Evolutionary conservation across 2,113 vertebrate species (phyloP), one percentile per base, ranked within the genome.

Genomic region (Alosa alosa): DNA sequence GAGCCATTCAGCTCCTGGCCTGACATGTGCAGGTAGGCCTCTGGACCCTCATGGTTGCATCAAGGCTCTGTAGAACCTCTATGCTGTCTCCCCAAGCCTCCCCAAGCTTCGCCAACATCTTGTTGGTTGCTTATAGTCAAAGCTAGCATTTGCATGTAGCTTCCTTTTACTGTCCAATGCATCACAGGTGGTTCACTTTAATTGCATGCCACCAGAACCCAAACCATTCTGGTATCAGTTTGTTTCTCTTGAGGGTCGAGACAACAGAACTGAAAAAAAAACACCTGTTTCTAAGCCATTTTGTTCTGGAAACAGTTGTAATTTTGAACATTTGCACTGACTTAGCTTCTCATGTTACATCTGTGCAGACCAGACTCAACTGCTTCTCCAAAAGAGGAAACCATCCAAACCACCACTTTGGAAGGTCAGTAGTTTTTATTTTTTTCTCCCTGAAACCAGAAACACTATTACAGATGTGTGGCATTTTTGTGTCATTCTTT

Each of bases 11-110:
- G 91, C 89, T 90, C 93, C 91, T 91, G 87, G 87, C 90, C 94
- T 60, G 93, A 92, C 49, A 90, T 89, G 18, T 96, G 96, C 95
- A 96, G 95, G 95, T 96, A 96, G 91, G 91, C 72, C 86, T 60
- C 45, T 68, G 45, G 1, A 84, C 81, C 60, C 13, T 72, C 72
- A 78, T 39, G 31, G 72, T 78, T 39, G 31, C 72, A 39, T 41
- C 72, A 78, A 15, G 49, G 68, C 68, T 84, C 25, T 84, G 64
- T 78, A 84, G 84, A 81, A 84, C 44, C 47, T 25, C 60, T 75
- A 31, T 78, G 84, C 68, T 78, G 13, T 10, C n/a, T n/a, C n/a
- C n/a, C n/a, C 81, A 15, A 22, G 9, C 45, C 81, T 22, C 41
- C 45, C 44, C 36, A 17, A 47, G 72, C n/a, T 52, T 5, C 0